Evolutionary conservation across 2,888 invertebrate species (phyloP).

Genomic region (Disparrhopalites patrizii): DNA sequence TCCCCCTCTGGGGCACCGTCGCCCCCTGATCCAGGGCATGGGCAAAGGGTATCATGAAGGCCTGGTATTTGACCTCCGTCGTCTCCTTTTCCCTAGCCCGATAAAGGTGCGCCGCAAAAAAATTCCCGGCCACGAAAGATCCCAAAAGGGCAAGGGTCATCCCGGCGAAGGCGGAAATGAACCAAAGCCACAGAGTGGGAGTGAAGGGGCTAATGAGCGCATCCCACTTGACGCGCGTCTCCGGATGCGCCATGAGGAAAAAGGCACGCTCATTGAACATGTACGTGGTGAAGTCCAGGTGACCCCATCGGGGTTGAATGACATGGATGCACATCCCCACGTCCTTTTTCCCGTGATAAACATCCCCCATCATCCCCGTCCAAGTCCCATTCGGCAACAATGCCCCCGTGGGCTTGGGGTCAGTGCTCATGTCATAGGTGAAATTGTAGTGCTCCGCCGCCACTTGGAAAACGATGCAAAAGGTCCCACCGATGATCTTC

Average conservation of each 20-base stretch:
- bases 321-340: slow-evolving; percentile 23
- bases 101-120: background rate
- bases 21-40: slow-evolving; percentile 5
- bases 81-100: background rate
- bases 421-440: slow-evolving; percentile 16
- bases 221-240: slow-evolving; percentile 2
- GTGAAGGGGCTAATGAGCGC: slow-evolving; percentile 10
- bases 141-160: no score
- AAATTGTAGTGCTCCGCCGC: slow-evolving; percentile 13
- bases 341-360: background rate
- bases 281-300: slow-evolving; percentile 14
- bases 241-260: slow-evolving; percentile 16
- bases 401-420: slow-evolving; percentile 10
- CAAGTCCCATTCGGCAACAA: slow-evolving; percentile 14
- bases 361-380: slow-evolving; percentile 17
- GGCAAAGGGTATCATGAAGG: slow-evolving; percentile 7
- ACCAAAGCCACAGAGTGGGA: background rate
- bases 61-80: background rate
- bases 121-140: no score
- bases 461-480: slow-evolving; percentile 5
- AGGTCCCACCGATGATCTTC: slow-evolving; percentile 13
- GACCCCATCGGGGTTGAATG: background rate
- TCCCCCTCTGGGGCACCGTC: background rate
- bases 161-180: background rate
- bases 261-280: slow-evolving; percentile 15